Percentiles rank a stretch among this genome's conserved stretches.
These are phyloP conservation scores for Pseudopleuronectes americanus DNA, from an alignment of 2,797 vertebrate species.

Conservation along the genomic window DNA sequence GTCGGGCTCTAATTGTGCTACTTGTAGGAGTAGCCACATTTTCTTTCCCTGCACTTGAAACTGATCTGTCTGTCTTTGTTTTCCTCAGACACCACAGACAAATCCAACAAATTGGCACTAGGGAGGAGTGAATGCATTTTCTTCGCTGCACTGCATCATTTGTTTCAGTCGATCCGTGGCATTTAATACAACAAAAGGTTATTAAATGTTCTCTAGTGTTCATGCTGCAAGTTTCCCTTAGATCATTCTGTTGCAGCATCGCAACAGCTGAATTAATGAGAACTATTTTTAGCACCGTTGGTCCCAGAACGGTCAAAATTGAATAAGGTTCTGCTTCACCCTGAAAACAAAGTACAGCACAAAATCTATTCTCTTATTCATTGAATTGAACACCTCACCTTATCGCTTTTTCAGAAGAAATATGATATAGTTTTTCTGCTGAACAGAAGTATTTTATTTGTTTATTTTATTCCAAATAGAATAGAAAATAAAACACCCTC, in stretches of 20 bases:
- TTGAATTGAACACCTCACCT: conserved; percentile 54
- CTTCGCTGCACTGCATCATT: conserved; percentile 48
- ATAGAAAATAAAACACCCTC: conserved; percentile 38
- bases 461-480: conserved; percentile 44
- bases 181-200: conserved; percentile 63
- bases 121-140: conserved; percentile 36
- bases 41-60: background rate
- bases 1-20: too few relatives aligned
- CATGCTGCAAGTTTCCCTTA: conserved; percentile 71
- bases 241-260: conserved; percentile 77
- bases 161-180: conserved; percentile 34
- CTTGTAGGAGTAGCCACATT: conserved; percentile 18
- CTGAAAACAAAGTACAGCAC: conserved; percentile 68
- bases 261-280: conserved; percentile 81
- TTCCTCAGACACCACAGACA: conserved; percentile 8
- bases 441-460: conserved; percentile 38
- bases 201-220: conserved; percentile 63
- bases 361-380: conserved; percentile 65
- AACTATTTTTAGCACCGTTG: conserved; percentile 78
- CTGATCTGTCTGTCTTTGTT: conserved; percentile 8
- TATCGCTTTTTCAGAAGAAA: conserved; percentile 49
- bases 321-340: conserved; percentile 73
- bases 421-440: conserved; percentile 57
- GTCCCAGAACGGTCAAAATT: conserved; percentile 78
- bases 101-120: conserved; percentile 28